A percentile compares a stretch with the other conserved stretches of the same genome.
Conservation (phyloP, 2,888 invertebrate species). For the Incurvaria masculella region DNA sequence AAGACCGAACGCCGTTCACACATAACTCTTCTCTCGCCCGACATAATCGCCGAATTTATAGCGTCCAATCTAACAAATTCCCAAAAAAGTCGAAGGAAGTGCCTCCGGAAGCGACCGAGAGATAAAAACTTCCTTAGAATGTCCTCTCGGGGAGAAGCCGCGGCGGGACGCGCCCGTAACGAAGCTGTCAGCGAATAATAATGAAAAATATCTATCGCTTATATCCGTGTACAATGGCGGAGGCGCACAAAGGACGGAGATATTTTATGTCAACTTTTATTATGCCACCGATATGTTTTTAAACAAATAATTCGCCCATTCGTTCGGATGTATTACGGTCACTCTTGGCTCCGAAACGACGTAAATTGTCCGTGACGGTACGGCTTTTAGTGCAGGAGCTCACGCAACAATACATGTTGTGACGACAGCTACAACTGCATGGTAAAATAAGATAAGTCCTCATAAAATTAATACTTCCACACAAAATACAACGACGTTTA, state of each 20-base stretch:
- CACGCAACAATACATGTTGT: too few species aligned
- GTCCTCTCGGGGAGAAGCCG: slow-evolving; percentile 38
- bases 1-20: background rate
- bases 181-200: slow-evolving; percentile 27
- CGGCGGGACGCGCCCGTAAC: slow-evolving; percentile 20
- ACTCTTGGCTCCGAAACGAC: background rate
- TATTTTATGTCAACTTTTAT: slow-evolving; percentile 47
- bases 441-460: too few species aligned
- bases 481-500: too few species aligned
- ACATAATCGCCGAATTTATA: background rate
- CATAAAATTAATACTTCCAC: too few species aligned
- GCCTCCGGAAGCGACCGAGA: slow-evolving; percentile 36
- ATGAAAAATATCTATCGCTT: slow-evolving; percentile 36
- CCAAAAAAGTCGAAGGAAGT: slow-evolving; percentile 30
- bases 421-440: too few species aligned
- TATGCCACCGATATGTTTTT: slow-evolving; percentile 48
- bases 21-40: background rate
- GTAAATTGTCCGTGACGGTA: too few species aligned
- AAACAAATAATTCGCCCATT: slow-evolving; percentile 57
- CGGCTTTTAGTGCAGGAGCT: too few species aligned
- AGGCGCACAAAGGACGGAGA: slow-evolving; percentile 37
- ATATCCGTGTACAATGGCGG: slow-evolving; percentile 38
- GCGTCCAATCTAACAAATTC: slow-evolving; percentile 21
- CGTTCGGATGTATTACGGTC: slow-evolving; percentile 35
- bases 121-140: slow-evolving; percentile 33